Evolutionary conservation across 2,888 invertebrate genomes (phyloP), one percentile per base, ranked within the genome.

Genomic region (Aricia artaxerxes): DNA sequence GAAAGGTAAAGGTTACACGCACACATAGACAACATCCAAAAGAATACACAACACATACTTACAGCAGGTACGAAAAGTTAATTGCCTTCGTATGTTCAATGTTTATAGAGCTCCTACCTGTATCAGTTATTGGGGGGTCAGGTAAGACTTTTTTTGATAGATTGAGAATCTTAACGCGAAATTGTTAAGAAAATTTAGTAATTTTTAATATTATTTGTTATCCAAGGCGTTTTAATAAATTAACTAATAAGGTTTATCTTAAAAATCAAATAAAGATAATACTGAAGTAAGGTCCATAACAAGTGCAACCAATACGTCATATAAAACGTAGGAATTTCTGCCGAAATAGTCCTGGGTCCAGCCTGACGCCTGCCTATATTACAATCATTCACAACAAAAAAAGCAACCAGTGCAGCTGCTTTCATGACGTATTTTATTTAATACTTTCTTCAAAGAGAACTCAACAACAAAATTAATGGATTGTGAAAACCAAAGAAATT

Each of bases 31-130:
- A 78, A 79, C 53, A 78, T 78, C 80, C 79, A 81, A 81, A 82
- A 82, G 81, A 80, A 78, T 79, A 80, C 79, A 82, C 81, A 86
- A 86, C 88, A 89, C 88, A 87, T 83, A 86, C 85, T 87, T 85
- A 80, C 75, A 82, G 90, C 93, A 93, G 93, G 93, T 93, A 93
- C 90, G 89, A 86, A 89, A 90, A 90, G 92, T 92, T 93, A 94
- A 94, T 94, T 93, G 94, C 91, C 91, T 90, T 92, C 91, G 92
- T 93, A 92, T 94, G 92, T 92, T 90, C 92, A 92, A 91, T 92
- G 89, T 88, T 90, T 89, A 89, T 89, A 87, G 85, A 87, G 86
- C 86, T 87, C 91, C 91, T 93, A 92, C 93, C 93, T 93, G 93
- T 82, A 82, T 83, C 82, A 82, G 82, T 81, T 81, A 82, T 81